These are phyloP conservation scores for Mesochorus sp. DNA, from an alignment of 2,888 invertebrate genomes.

Conservation along the genomic window DNA sequence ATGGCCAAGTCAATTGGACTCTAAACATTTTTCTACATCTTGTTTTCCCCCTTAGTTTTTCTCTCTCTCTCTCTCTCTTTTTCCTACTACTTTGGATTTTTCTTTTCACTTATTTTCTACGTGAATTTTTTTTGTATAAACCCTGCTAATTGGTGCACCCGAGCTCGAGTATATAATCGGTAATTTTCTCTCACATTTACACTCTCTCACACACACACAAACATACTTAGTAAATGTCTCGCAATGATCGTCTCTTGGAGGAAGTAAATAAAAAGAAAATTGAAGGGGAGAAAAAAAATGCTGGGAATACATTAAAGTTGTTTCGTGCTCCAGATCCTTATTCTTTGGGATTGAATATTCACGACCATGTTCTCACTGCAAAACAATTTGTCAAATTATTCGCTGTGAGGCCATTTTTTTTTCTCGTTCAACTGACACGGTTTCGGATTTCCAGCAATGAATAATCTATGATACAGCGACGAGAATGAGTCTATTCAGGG, in stretches of 20 bases:
- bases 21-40: slow-evolving; percentile 60
- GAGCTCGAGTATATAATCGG: slow-evolving; percentile 55
- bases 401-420: neutral
- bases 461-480: slow-evolving; percentile 34
- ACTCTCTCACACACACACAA: slow-evolving; percentile 21
- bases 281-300: no score
- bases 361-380: neutral
- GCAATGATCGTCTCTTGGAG: neutral
- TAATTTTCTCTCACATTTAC: slow-evolving; percentile 25
- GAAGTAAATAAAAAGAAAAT: neutral
- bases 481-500: slow-evolving; percentile 6
- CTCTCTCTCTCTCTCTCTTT: slow-evolving; percentile 45
- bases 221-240: slow-evolving; percentile 13
- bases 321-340: neutral
- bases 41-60: slow-evolving; percentile 19
- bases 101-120: slow-evolving; percentile 61
- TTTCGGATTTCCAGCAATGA: neutral
- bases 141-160: slow-evolving; percentile 72
- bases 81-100: slow-evolving; percentile 41
- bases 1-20: slow-evolving; percentile 73
- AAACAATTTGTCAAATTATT: slow-evolving; percentile 20
- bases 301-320: neutral
- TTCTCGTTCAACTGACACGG: neutral
- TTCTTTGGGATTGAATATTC: slow-evolving; percentile 8
- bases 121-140: slow-evolving; percentile 70